Conservation (phyloP, 1,140 invertebrate species). For the Solenopsis invicta region DNA sequence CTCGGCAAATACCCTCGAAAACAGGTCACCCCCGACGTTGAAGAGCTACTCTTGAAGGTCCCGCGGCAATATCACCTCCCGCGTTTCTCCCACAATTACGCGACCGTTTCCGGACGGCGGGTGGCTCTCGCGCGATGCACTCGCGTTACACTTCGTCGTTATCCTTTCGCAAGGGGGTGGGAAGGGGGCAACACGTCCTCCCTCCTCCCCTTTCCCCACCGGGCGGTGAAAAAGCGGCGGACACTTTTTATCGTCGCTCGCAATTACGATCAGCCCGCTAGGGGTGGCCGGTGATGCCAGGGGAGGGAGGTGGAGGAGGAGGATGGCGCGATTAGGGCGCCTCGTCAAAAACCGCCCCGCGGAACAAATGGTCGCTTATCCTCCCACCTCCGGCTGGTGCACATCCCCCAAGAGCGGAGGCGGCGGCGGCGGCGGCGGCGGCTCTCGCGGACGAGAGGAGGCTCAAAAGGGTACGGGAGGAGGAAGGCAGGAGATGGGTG, state of each 20-base stretch:
- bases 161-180: neutral
- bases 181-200: neutral
- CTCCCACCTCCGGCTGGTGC: constrained; percentile 40
- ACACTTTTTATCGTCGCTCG: constrained; percentile 82
- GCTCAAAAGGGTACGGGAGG: constrained; percentile 45
- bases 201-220: constrained; percentile 25
- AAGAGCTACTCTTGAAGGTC: constrained; percentile 43
- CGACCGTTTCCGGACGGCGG: constrained; percentile 28
- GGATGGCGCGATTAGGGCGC: constrained; percentile 69
- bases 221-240: constrained; percentile 81
- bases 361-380: constrained; percentile 74
- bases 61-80: constrained; percentile 44
- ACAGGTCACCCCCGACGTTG: constrained; percentile 39
- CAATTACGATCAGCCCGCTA: constrained; percentile 71
- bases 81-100: constrained; percentile 20
- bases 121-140: constrained; percentile 43
- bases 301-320: neutral
- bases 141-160: constrained; percentile 45
- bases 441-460: constrained; percentile 49
- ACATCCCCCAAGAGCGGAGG: constrained; percentile 37
- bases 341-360: constrained; percentile 82
- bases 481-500: neutral
- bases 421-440: constrained; percentile 47
- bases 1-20: constrained; percentile 26
- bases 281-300: neutral